Evolutionary conservation across 2,888 invertebrate genomes (phyloP).

Genomic region (Limenitis camilla): DNA sequence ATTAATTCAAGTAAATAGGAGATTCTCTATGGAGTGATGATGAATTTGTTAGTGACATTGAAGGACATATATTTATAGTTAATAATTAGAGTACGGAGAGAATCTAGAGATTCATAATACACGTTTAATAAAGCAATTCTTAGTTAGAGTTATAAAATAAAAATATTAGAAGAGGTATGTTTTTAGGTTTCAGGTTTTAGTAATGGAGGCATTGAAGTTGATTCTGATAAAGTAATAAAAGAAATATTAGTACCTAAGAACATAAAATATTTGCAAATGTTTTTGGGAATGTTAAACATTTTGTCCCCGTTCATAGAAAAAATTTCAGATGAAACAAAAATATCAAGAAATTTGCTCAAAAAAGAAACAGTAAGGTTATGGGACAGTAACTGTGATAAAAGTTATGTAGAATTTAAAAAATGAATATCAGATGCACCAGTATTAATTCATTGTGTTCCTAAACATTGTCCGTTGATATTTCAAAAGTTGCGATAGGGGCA

Average conservation of each 20-base stretch:
- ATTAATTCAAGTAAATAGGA: slow-evolving; percentile 24
- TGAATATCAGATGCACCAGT: slow-evolving; percentile 22
- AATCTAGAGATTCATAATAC: slow-evolving; percentile 13
- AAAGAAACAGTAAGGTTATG: slow-evolving; percentile 29
- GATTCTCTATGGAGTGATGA: slow-evolving; percentile 22
- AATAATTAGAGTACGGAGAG: slow-evolving; percentile 20
- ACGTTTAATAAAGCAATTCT: slow-evolving; percentile 8
- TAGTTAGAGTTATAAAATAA: slow-evolving; percentile 16
- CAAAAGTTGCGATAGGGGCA: slow-evolving; percentile 23
- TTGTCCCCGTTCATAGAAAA: slow-evolving; percentile 21
- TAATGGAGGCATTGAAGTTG: slow-evolving; percentile 16
- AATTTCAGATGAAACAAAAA: slow-evolving; percentile 14
- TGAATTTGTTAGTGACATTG: slow-evolving; percentile 18
- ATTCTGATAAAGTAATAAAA: slow-evolving; percentile 17
- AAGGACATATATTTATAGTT: slow-evolving; percentile 21
- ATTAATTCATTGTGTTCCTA: slow-evolving; percentile 21
- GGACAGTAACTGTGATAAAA: slow-evolving; percentile 27
- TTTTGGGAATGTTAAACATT: slow-evolving; percentile 26
- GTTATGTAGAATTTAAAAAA: slow-evolving; percentile 17
- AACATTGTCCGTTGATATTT: slow-evolving; percentile 24
- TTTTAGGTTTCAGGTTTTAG: slow-evolving; percentile 24
- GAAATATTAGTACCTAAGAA: slow-evolving; percentile 20
- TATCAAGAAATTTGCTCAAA: slow-evolving; percentile 22
- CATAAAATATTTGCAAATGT: slow-evolving; percentile 22
- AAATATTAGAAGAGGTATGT: slow-evolving; percentile 13